Percentiles rank a stretch among this genome's conserved stretches.
Evolutionary conservation across 2,888 invertebrate genomes (phyloP).

Genomic region (Zaprionus bogoriensis): DNA sequence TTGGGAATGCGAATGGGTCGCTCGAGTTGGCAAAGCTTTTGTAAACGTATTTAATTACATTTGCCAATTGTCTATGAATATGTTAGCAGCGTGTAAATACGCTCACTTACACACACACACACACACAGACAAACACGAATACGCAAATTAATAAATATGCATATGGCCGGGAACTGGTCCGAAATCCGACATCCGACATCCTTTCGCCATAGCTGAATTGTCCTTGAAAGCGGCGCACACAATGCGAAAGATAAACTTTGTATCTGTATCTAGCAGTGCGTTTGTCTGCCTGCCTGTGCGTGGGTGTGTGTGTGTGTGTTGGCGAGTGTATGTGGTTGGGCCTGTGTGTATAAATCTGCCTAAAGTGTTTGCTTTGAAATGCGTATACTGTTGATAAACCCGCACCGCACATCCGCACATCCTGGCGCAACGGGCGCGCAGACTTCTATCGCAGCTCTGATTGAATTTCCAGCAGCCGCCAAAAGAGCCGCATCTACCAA

Average conservation of each 20-base stretch:
- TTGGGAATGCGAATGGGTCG: slow-evolving; percentile 9
- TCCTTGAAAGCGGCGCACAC: slow-evolving; percentile 59
- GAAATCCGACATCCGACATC: slow-evolving; percentile 13
- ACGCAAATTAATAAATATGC: slow-evolving; percentile 76
- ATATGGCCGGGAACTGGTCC: slow-evolving; percentile 38
- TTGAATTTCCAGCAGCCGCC: slow-evolving; percentile 67
- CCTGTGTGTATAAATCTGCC: slow-evolving; percentile 63
- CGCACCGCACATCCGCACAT: slow-evolving; percentile 33
- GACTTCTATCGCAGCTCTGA: slow-evolving; percentile 51
- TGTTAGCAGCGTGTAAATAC: slow-evolving; percentile 76
- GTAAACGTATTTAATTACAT: slow-evolving; percentile 72
- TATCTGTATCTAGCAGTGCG: slow-evolving; percentile 5
- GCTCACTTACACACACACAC: slow-evolving; percentile 14
- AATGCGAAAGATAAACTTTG: slow-evolving; percentile 67
- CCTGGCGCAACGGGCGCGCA: slow-evolving; percentile 17
- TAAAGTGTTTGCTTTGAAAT: slow-evolving; percentile 77
- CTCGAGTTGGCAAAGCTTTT: slow-evolving; percentile 42
- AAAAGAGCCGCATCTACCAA: slow-evolving; percentile 36
- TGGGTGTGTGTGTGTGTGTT: background rate
- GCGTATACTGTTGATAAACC: slow-evolving; percentile 69
- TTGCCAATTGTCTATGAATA: slow-evolving; percentile 78
- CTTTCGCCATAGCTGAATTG: slow-evolving; percentile 37
- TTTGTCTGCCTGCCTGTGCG: background rate
- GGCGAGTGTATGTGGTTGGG: slow-evolving; percentile 14
- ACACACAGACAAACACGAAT: background rate